These are phyloP conservation scores for Onychostoma macrolepis DNA, from an alignment of 2,113 vertebrate genomes.

Conservation along the genomic window DNA sequence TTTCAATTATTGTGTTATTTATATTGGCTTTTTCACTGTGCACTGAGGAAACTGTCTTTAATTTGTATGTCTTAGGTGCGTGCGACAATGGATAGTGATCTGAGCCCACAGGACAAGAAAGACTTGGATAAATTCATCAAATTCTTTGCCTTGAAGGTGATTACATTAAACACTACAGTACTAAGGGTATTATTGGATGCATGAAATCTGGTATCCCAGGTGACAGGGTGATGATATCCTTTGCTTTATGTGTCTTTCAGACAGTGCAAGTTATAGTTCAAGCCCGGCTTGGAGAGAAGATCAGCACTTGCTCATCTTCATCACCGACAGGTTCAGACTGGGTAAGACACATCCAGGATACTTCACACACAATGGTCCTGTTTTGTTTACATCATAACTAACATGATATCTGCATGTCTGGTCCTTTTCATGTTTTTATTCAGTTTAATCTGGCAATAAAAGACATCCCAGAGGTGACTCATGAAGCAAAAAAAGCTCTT, in stretches of 20 bases:
- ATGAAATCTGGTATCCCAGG: background rate
- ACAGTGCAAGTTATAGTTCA: conserved; percentile 98
- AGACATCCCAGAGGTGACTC: conserved; percentile 98
- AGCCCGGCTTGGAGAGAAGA: conserved; percentile 96
- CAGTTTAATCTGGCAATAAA: conserved; percentile 99
- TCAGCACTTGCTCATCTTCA: conserved; percentile 92
- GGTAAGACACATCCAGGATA: conserved; percentile 75
- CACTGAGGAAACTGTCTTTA: background rate
- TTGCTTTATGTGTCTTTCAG: conserved; percentile 68
- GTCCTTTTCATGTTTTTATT: conserved; percentile 51
- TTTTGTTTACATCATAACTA: background rate
- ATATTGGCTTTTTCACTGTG: background rate
- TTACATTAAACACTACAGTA: background rate
- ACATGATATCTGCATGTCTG: background rate
- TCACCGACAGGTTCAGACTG: conserved; percentile 98
- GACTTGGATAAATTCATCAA: conserved; percentile 99
- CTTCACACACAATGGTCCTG: background rate
- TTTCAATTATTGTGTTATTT: background rate
- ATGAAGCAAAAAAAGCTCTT: conserved; percentile 98
- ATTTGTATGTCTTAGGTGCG: conserved; percentile 69
- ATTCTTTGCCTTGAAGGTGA: conserved; percentile 98
- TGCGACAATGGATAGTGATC: conserved; percentile 93
- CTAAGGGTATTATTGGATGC: background rate
- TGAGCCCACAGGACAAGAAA: conserved; percentile 97
- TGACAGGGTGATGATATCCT: background rate